Conservation (phyloP, 2,797 vertebrate species). For the Sebastes kiyomatsui region DNA sequence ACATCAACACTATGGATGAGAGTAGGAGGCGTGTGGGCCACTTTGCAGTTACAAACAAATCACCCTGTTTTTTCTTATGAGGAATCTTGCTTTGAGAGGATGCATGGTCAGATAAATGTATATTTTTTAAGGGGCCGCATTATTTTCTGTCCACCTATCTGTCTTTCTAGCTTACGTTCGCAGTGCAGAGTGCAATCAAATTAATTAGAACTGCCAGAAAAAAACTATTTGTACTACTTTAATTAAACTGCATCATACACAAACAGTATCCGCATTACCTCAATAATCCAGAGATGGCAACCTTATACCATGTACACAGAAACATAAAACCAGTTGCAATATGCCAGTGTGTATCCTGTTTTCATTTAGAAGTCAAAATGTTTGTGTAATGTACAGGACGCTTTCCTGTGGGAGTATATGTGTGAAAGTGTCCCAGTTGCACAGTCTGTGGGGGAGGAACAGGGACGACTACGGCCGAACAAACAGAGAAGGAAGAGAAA, state of each 20-base stretch:
- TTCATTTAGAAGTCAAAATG: constrained; percentile 53
- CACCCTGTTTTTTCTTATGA: background rate
- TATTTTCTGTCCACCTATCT: background rate
- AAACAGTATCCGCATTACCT: constrained; percentile 8
- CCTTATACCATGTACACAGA: constrained; percentile 15
- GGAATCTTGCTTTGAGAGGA: background rate
- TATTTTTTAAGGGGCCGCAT: background rate
- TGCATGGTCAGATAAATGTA: background rate
- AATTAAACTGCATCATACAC: constrained; percentile 4
- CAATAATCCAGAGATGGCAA: background rate
- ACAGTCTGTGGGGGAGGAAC: constrained; percentile 56
- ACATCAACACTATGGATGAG: constrained; percentile 85
- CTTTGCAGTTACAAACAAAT: background rate
- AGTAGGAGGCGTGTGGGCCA: background rate
- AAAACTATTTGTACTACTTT: background rate
- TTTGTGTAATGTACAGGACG: constrained; percentile 71
- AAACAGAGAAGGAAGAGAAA: constrained; percentile 75
- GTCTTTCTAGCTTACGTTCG: background rate
- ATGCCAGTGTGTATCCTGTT: constrained; percentile 64
- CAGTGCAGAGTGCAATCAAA: background rate
- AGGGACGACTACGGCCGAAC: constrained; percentile 60
- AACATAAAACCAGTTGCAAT: constrained; percentile 47
- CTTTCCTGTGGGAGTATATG: constrained; percentile 78
- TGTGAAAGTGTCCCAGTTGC: constrained; percentile 74
- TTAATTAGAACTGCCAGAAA: background rate